Conservation (phyloP, 2,797 vertebrate species). For the Tokudaia tokunoshimensis region DNA sequence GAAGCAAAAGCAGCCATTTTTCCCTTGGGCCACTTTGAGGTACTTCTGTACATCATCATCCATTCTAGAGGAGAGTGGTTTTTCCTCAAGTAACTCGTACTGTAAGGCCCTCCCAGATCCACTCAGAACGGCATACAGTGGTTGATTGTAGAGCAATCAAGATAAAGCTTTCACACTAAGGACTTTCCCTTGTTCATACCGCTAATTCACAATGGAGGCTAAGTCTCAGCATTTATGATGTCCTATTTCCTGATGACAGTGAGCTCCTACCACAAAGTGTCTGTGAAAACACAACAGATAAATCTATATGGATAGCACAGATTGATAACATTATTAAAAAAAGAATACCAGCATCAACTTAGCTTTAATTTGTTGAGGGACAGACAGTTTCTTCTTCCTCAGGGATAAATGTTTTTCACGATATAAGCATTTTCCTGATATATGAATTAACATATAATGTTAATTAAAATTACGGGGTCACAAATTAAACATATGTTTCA, state of each 20-base stretch:
- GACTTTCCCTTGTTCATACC: not conserved
- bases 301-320: not conserved
- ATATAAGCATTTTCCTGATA: slow-evolving; percentile 70
- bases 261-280: not conserved
- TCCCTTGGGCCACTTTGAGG: no score
- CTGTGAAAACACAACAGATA: not conserved
- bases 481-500: slow-evolving; percentile 84
- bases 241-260: not conserved
- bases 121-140: not conserved
- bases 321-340: not conserved
- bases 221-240: slow-evolving; percentile 53
- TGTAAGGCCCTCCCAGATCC: not conserved
- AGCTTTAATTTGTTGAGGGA: slow-evolving; percentile 48
- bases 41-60: no score
- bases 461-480: slow-evolving; percentile 81
- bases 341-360: not conserved
- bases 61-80: not conserved
- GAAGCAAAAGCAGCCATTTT: not conserved
- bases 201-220: not conserved
- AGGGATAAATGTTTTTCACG: slow-evolving; percentile 52
- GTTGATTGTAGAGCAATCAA: not conserved
- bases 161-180: not conserved
- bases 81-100: not conserved
- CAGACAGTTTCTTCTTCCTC: not conserved
- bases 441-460: slow-evolving; percentile 83